Percentiles rank a stretch among this genome's conserved stretches.
These are phyloP conservation scores for Orgyia antiqua DNA, from an alignment of 2,888 invertebrate genomes.

Conservation along the genomic window DNA sequence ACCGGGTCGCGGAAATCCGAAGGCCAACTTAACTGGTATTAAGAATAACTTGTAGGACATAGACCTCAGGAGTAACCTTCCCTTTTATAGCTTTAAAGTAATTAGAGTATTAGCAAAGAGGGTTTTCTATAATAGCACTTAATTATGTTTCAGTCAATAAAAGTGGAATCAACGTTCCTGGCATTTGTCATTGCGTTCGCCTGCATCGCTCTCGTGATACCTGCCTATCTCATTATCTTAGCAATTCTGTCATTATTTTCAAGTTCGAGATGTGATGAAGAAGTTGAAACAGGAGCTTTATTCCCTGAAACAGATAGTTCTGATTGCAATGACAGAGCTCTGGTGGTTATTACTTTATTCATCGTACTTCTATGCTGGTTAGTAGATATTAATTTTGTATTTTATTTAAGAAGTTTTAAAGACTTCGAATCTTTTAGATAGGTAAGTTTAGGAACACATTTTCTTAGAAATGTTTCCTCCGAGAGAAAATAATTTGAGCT, in stretches of 20 bases:
- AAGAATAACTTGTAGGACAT: no score
- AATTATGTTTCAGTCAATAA: constrained; percentile 78
- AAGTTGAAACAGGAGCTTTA: constrained; percentile 59
- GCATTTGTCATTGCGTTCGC: constrained; percentile 80
- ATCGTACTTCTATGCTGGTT: constrained; percentile 65
- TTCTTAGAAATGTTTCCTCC: no score
- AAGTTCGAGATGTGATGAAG: constrained; percentile 52
- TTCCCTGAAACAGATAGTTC: constrained; percentile 54
- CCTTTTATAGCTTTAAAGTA: no score
- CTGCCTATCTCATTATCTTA: constrained; percentile 69
- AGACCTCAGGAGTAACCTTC: no score
- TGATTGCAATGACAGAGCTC: constrained; percentile 58
- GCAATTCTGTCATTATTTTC: constrained; percentile 76
- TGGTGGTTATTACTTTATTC: constrained; percentile 55
- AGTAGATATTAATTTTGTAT: constrained; percentile 34
- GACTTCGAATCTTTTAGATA: constrained; percentile 3
- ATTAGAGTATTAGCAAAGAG: constrained; percentile 3
- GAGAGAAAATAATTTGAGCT: no score
- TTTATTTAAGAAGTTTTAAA: constrained; percentile 13
- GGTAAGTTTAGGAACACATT: constrained; percentile 5
- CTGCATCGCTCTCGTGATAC: constrained; percentile 81
- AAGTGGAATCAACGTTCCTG: constrained; percentile 84
- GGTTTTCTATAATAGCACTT: constrained; percentile 5
- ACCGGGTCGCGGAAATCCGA: no score
- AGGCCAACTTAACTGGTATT: no score